Percentiles rank a stretch among this genome's conserved stretches.
Conservation (phyloP, 2,797 vertebrate genomes). For the Lepidocolaptes lacrymiger region DNA sequence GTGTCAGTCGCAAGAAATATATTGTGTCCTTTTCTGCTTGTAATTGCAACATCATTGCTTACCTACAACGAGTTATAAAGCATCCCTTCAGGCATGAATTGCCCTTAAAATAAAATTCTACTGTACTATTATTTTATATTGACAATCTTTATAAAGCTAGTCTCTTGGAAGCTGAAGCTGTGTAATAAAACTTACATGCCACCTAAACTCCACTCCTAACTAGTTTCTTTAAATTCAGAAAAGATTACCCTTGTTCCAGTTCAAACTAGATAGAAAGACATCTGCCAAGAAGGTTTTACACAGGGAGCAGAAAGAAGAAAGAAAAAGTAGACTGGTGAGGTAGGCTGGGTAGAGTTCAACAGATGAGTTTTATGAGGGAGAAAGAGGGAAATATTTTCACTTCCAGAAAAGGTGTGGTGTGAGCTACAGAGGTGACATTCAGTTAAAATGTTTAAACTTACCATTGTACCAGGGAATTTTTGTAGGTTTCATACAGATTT, state of each 20-base stretch:
- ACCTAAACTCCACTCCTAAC: not conserved
- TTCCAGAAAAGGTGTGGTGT: not conserved
- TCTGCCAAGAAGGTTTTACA: not conserved
- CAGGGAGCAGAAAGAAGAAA: not conserved
- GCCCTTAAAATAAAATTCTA: slow-evolving; percentile 52
- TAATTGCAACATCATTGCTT: slow-evolving; percentile 45
- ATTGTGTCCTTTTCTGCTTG: slow-evolving; percentile 19
- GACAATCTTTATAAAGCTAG: not conserved
- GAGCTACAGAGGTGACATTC: not conserved
- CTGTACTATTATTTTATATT: slow-evolving; percentile 19
- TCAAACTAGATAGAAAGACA: not conserved
- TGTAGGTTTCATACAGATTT: not conserved
- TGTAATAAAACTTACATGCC: not conserved
- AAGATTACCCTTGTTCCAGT: not conserved
- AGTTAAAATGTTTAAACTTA: not conserved
- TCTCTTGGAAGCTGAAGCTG: slow-evolving; percentile 18
- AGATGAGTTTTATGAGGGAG: not conserved
- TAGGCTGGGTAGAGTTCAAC: not conserved
- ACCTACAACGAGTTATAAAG: slow-evolving; percentile 1
- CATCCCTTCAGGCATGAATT: slow-evolving; percentile 33
- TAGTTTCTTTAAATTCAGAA: not conserved
- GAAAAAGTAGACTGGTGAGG: not conserved
- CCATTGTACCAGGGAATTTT: not conserved
- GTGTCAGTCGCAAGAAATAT: slow-evolving; percentile 28
- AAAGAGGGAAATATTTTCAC: not conserved